Base-by-base conservation (phyloP, 2,888 invertebrate genomes). In the Cephus rjabovi region DNA sequence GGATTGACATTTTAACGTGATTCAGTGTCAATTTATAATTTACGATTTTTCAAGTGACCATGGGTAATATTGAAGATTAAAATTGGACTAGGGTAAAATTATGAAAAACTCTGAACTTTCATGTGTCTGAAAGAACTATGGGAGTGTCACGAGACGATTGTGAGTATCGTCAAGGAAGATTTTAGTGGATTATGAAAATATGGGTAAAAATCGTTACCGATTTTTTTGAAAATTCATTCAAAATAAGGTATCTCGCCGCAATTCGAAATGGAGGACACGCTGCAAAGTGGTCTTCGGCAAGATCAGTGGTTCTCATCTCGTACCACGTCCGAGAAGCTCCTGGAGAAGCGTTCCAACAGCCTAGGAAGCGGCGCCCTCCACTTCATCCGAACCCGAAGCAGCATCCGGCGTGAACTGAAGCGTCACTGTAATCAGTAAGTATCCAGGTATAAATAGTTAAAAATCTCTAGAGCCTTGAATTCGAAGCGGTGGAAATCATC, bases 371-470 rank as follows among this genome's bases (percentile, higher is more conserved):
- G 90, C 70, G 90, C 91, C 75, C 85, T 90, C 40, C 87, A 90
- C 37, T 90, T 91, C 79, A 90, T 90, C 80, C 88, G 90, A 74
- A 88, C 88, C 81, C 90, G 91, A 35, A 86, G 88, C 82, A 91
- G 91, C 82, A 85, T 88, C 78, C 86, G 90, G 35, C 87, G 89
- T 79, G 89, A 89, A 77, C 85, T 88, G 76, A 90, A 89, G 82
- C 88, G 89, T 75, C 89, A 90, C 78, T 82, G 84, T 80, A 88
- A 87, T 87, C 87, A 90, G 91, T 91, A 84, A 90, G 76, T 74
- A 23, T 30, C 33, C 77, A 56, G 23, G 56, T 56, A 23, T 9
- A 56, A 56, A 56, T 56, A 9, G 56, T 56, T 56, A 56, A 56
- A 56, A 56, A 56, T 56, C 6, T 56, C 56, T 56, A 56, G 56